Evolutionary conservation across 1,140 invertebrate genomes (phyloP).

Genomic region (Paracyclopina nana): DNA sequence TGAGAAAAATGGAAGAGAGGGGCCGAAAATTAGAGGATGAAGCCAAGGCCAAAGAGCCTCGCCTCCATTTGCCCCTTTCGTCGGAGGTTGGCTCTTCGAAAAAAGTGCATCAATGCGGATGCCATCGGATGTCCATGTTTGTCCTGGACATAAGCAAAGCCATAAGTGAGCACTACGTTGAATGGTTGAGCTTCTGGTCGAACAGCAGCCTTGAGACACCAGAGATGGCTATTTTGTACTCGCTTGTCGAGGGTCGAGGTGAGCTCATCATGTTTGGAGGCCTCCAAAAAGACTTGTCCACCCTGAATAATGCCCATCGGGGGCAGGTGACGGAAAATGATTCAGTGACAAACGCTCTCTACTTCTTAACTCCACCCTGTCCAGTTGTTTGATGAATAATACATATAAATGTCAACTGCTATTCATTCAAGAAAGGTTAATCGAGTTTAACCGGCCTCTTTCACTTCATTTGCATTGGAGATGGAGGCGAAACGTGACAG

Average conservation of each 20-base stretch:
- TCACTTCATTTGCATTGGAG: no score
- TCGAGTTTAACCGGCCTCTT: no score
- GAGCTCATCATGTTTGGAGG: conserved; percentile 89
- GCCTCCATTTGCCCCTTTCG: conserved; percentile 16
- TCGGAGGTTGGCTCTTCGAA: no score
- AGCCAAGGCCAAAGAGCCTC: conserved; percentile 19
- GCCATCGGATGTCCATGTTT: conserved; percentile 51
- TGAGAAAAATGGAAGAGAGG: conserved; percentile 38
- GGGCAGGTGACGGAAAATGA: conserved; percentile 26
- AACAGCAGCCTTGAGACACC: conserved; percentile 29
- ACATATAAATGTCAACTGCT: not conserved
- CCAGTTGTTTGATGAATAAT: conserved; percentile 37
- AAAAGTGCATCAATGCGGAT: not conserved
- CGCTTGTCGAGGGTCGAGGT: conserved; percentile 62
- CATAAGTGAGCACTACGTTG: conserved; percentile 19
- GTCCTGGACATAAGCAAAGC: conserved; percentile 58
- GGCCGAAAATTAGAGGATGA: conserved; percentile 25
- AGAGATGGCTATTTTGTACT: conserved; percentile 72
- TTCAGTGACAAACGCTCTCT: conserved; percentile 52
- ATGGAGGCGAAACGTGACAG: no score
- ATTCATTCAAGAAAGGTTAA: no score
- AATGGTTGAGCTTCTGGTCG: conserved; percentile 19
- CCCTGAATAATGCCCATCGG: conserved; percentile 26
- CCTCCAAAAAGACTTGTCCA: conserved; percentile 49
- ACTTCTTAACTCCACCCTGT: conserved; percentile 51